Evolutionary conservation across 2,797 vertebrate species (phyloP), one percentile per base, ranked within the genome.

Genomic region (Geotrypetes seraphini): DNA sequence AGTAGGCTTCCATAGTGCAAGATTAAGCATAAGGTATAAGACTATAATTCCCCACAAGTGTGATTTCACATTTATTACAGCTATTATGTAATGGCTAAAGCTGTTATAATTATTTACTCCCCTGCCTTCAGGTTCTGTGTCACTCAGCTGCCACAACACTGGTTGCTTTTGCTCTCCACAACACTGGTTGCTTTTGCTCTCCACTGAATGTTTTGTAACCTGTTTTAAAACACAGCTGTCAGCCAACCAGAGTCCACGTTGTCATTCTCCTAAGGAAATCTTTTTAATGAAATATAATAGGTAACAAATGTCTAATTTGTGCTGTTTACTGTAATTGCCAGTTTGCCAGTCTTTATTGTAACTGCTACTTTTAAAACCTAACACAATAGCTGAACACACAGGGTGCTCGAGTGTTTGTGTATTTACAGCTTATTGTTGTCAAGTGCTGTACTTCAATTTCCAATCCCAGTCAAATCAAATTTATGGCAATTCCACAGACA

Each of bases 281-380:
- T 17, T 71, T 63, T 62, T 50, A 60, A 53, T 10, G 49, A 53
- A 22, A 57, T 18, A 28, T 54, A 63, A 60, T 52, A 58, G 60
- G 57, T 53, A 44, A 61, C 39, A 63, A 66, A 63, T 39, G 63
- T 39, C n/a, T 43, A 41, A 55, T 35, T 41, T 47, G 12, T 47
- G 31, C 19, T 63, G 57, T 58, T 48, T 49, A 22, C 32, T 59
- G 16, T 50, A 56, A 40, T 43, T 66, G 33, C 15, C 23, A 40
- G n/a, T n/a, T n/a, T n/a, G n/a, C n/a, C n/a, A n/a, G 36, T 29
- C 41, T 64, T 55, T 45, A 60, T 35, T 38, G 19, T 6, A 53
- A 43, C 45, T 13, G 35, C 40, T 18, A 51, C 22, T 62, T 62
- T 36, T 67, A 61, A 22, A 38, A 45, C 10, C 24, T 52, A 25